phyloP scores from a whole-genome alignment of 1,140 invertebrate species.

The Ceratitis capitata region DNA sequence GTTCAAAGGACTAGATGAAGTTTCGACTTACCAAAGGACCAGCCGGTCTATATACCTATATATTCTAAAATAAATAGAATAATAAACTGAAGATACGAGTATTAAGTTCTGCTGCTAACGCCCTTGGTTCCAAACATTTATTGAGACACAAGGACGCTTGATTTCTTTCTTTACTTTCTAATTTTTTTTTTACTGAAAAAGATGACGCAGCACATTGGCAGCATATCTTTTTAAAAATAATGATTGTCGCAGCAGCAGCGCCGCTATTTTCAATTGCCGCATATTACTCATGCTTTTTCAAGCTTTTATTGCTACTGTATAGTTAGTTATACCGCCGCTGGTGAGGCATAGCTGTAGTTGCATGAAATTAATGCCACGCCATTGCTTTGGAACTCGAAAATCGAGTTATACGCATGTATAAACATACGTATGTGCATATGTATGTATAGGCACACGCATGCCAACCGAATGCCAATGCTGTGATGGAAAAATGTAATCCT shows the following conservation, averaged over 20 bases:
- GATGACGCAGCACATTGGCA: neutral
- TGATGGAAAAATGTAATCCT: constrained; percentile 25
- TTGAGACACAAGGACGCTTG: too few relatives aligned
- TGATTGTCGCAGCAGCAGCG: neutral
- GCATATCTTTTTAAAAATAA: neutral
- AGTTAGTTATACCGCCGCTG: neutral
- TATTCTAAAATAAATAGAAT: too few relatives aligned
- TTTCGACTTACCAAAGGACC: too few relatives aligned
- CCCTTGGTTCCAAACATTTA: too few relatives aligned
- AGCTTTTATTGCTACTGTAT: neutral
- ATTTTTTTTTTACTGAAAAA: neutral
- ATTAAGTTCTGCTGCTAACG: too few relatives aligned
- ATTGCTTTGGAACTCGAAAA: constrained; percentile 2
- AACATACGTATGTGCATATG: neutral
- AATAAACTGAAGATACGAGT: too few relatives aligned
- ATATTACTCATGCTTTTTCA: neutral
- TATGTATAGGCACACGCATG: neutral
- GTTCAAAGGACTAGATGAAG: too few relatives aligned
- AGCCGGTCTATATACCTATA: too few relatives aligned
- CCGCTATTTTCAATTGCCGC: constrained; percentile 6
- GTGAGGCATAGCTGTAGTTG: neutral
- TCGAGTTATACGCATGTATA: constrained; percentile 21
- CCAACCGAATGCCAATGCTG: constrained; percentile 8
- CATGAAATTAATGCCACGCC: neutral
- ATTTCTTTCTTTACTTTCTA: too few relatives aligned